Percentiles rank a stretch among this genome's conserved stretches.
phyloP scores from a whole-genome alignment of 2,797 vertebrate species.

The Micropoecilia bifurca region DNA sequence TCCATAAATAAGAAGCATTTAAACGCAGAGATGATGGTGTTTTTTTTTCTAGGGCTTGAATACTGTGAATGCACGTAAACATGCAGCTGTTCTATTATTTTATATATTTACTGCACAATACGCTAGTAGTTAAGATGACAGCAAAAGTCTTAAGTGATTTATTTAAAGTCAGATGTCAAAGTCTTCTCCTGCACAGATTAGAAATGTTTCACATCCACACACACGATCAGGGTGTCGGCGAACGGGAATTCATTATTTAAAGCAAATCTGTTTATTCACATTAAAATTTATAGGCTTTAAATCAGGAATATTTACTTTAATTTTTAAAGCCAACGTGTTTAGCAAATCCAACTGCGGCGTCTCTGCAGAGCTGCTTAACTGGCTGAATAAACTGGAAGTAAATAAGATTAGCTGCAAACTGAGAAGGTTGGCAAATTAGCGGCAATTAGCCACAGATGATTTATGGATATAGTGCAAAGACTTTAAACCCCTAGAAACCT shows the following conservation, averaged over 20 bases:
- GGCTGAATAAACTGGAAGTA: constrained; percentile 25
- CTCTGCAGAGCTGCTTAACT: constrained; percentile 32
- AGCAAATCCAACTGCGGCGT: constrained; percentile 14
- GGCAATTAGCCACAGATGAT: constrained; percentile 29
- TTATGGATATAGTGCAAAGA: not conserved
- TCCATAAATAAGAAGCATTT: not conserved
- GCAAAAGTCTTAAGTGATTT: not conserved
- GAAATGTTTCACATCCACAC: not conserved
- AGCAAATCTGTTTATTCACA: not conserved
- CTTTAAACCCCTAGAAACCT: constrained; percentile 20
- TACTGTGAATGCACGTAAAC: not conserved
- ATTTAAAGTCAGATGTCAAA: not conserved
- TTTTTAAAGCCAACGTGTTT: constrained; percentile 7
- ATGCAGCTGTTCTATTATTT: not conserved
- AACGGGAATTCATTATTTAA: not conserved
- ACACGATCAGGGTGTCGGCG: not conserved
- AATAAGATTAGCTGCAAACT: constrained; percentile 30
- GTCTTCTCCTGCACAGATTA: not conserved
- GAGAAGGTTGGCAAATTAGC: constrained; percentile 19
- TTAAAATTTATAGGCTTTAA: not conserved
- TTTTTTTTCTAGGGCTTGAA: not conserved
- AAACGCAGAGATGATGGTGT: not conserved
- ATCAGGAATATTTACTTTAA: not conserved
- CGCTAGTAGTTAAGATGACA: not conserved
- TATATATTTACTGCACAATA: not conserved